Percentiles rank a stretch among this genome's conserved stretches.
These are phyloP conservation scores for Dasypogon diadema DNA, from an alignment of 2,888 invertebrate genomes.

Conservation along the genomic window DNA sequence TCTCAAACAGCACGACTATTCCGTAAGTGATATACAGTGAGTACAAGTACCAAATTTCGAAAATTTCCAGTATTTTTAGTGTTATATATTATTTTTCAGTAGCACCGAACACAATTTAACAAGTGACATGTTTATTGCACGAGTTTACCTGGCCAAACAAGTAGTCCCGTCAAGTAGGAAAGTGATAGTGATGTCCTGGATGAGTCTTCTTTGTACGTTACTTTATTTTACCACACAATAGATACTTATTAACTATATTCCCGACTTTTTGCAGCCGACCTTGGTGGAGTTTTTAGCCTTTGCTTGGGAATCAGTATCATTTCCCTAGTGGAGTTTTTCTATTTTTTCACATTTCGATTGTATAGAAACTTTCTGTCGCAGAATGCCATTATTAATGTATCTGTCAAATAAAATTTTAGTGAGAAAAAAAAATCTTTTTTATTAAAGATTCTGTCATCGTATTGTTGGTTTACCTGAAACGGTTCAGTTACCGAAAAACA, in stretches of 20 bases:
- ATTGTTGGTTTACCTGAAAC: background rate
- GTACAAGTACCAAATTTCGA: no score
- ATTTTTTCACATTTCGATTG: constrained; percentile 64
- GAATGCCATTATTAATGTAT: constrained; percentile 45
- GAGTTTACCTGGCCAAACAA: constrained; percentile 66
- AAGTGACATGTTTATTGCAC: constrained; percentile 63
- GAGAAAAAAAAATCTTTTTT: background rate
- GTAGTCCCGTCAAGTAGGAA: constrained; percentile 65
- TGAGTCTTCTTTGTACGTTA: constrained; percentile 64
- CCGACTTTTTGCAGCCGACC: constrained; percentile 62
- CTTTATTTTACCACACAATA: no score
- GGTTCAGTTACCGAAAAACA: background rate
- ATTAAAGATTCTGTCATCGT: background rate
- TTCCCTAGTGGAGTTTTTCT: constrained; percentile 66
- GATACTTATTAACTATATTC: no score
- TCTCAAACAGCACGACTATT: no score
- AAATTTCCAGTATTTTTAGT: no score
- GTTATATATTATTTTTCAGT: background rate
- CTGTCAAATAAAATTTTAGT: constrained; percentile 16
- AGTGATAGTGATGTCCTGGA: constrained; percentile 67
- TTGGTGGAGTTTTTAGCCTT: constrained; percentile 67
- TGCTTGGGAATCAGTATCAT: constrained; percentile 66
- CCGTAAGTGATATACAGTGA: no score
- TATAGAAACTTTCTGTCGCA: constrained; percentile 59
- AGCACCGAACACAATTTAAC: constrained; percentile 56